Evolutionary conservation across 2,113 vertebrate genomes (phyloP).

Genomic region (Mesembrinibis cayennensis): DNA sequence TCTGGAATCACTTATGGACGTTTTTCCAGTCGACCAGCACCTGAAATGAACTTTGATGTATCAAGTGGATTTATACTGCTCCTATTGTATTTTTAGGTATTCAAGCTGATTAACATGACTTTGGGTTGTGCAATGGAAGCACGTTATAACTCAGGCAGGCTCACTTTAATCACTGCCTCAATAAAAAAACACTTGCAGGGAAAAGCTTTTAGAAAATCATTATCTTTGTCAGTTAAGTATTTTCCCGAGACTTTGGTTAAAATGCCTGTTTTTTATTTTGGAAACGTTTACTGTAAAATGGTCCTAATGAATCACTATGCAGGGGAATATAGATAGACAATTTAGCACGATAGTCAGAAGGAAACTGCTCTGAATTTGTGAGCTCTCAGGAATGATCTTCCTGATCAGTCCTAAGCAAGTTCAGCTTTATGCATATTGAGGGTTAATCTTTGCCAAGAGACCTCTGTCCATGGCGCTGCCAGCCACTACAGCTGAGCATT

Average conservation of each 20-base stretch:
- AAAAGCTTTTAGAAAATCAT: slow-evolving; percentile 58
- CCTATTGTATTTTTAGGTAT: slow-evolving; percentile 28
- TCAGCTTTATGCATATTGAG: neutral
- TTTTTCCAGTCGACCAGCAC: slow-evolving; percentile 7
- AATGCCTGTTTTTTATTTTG: slow-evolving; percentile 57
- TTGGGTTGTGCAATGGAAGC: slow-evolving; percentile 40
- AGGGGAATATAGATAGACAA: slow-evolving; percentile 14
- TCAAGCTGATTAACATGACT: slow-evolving; percentile 57
- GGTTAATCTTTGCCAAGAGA: neutral
- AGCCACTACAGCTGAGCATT: neutral
- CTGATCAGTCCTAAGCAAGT: neutral
- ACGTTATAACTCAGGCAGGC: neutral
- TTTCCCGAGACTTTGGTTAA: slow-evolving; percentile 50
- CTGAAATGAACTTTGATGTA: slow-evolving; percentile 30
- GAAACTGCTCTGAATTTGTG: slow-evolving; percentile 10
- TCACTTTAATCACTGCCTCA: slow-evolving; percentile 50
- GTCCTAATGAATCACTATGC: slow-evolving; percentile 39
- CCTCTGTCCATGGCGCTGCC: neutral
- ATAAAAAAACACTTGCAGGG: slow-evolving; percentile 42
- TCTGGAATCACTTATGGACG: neutral
- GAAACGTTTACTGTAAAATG: slow-evolving; percentile 16
- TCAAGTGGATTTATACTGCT: slow-evolving; percentile 22
- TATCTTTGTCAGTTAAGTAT: slow-evolving; percentile 56
- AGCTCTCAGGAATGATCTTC: slow-evolving; percentile 13
- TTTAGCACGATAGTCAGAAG: neutral